Base-by-base conservation (phyloP, 1,140 invertebrate genomes). In the Drosophila busckii region DNA sequence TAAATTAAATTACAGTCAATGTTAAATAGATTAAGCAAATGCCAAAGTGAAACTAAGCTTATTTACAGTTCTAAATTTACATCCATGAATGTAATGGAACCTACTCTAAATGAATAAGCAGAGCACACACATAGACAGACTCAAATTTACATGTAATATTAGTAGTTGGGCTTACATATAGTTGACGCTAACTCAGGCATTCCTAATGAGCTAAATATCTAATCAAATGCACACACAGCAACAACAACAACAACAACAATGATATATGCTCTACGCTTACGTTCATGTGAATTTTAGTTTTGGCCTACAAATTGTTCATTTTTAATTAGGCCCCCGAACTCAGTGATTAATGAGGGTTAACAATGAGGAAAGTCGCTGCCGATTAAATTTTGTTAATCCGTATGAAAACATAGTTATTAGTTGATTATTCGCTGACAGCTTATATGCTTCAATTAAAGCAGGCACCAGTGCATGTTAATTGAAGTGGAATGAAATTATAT, bases 341-440 rank as follows among this genome's bases (percentile, higher is more conserved):
- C 55, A 42, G 44, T 73, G 75, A 82, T 82, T 80, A 80, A 80
- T 80, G 66, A 69, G 68, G 68, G 61, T 55, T 78, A 78, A 80
- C 68, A 78, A 61, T 34, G 59, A 20, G 73, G 63, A 73, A 78
- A 80, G 61, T 69, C 66, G 53, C 53, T 42, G 37, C 17, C 73
- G 44, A 70, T 56, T 49, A 23, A 20, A 10, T 23, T 12, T 32
- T n/a, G 20, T 32, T 35, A n/a, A 9, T 40, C 9, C 16, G 35
- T 50, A 22, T 60, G 29, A 29, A 70, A 44, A 59, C 56, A 52
- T 65, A 42, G 46, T 56, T 37, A 55, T 22, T 70, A 32, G 59
- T 55, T 50, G 52, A 40, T 49, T 29, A 52, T 16, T 54, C 37
- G 44, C 10, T 32, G 68, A 56, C 67, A 68, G 63, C 56, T 73